A percentile compares a stretch with the other conserved stretches of the same genome.
These are phyloP conservation scores for Dicyrtoma fusca DNA, from an alignment of 2,888 invertebrate species.

Conservation along the genomic window DNA sequence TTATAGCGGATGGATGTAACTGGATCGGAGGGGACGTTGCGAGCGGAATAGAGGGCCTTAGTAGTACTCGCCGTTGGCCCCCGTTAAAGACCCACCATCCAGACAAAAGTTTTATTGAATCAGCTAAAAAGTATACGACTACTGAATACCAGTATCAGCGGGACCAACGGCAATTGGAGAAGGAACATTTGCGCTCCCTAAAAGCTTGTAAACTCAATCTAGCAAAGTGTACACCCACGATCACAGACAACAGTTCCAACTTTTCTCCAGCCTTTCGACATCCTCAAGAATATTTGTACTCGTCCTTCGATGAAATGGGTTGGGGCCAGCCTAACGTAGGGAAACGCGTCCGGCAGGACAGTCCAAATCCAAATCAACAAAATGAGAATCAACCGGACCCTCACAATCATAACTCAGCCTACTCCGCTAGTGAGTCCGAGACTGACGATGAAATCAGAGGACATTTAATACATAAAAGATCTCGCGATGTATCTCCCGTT, in stretches of 20 bases:
- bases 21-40: neutral
- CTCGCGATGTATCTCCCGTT: constrained; percentile 49
- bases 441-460: constrained; percentile 40
- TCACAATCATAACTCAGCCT: constrained; percentile 30
- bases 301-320: constrained; percentile 45
- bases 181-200: neutral
- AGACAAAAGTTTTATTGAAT: neutral
- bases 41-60: neutral
- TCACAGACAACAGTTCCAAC: no score
- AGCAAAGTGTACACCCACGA: no score
- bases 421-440: constrained; percentile 28
- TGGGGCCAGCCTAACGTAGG: constrained; percentile 53
- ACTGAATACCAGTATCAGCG: neutral
- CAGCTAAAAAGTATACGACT: no score
- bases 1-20: constrained; percentile 5
- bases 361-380: constrained; percentile 38
- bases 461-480: constrained; percentile 47
- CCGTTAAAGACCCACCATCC: neutral
- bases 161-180: neutral
- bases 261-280: neutral
- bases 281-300: neutral
- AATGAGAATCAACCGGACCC: constrained; percentile 26
- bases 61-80: neutral
- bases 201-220: no score
- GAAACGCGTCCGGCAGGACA: constrained; percentile 45